Evolutionary conservation across 2,113 vertebrate species (phyloP), one percentile per base, ranked within the genome.

Genomic region (Ancistrus triradiatus): DNA sequence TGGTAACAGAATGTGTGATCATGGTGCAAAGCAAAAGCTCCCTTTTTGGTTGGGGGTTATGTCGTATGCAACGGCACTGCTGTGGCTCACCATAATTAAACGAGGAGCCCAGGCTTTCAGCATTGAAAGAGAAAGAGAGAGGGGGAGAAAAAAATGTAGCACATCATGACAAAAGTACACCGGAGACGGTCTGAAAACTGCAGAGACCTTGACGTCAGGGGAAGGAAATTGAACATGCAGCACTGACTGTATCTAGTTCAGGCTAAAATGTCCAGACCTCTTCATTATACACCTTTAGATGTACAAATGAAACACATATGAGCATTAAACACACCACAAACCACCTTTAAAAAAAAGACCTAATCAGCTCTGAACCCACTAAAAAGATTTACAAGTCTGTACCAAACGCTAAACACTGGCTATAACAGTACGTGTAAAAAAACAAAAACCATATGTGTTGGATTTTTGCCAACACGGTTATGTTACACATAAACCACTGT

Each of bases 61-160:
- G 79, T 78, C 82, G 77, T 82, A 81, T 80, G 84, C 82, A 81
- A 38, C 68, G 68, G 77, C 44, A 68, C 79, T 83, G 81, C 78
- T 82, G 82, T 78, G 83, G 77, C 46, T 78, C 47, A 74, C 72
- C 73, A 78, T 85, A 76, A 86, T 87, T 87, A 85, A 80, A 82
- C 77, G 70, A 78, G 78, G 70, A n/a, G 73, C 31, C 21, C 5
- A 4, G 56, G 63, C 72, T 72, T 78, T 74, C 68, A 79, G 78
- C 79, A 79, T 78, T 68, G 46, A 38, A 1, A n/a, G 28, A 37
- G 35, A 31, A 1, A n/a, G 28, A 37, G 35, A 31, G 42, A 43
- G 25, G 35, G 15, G 50, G 51, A 31, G 17, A 28, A 44, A 38
- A 44, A 6, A 68, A 28, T n/a, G 25, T 75, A 69, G 82, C 78